These are phyloP conservation scores for Rotaria sp. DNA, from an alignment of 2,888 invertebrate genomes.

Conservation along the genomic window DNA sequence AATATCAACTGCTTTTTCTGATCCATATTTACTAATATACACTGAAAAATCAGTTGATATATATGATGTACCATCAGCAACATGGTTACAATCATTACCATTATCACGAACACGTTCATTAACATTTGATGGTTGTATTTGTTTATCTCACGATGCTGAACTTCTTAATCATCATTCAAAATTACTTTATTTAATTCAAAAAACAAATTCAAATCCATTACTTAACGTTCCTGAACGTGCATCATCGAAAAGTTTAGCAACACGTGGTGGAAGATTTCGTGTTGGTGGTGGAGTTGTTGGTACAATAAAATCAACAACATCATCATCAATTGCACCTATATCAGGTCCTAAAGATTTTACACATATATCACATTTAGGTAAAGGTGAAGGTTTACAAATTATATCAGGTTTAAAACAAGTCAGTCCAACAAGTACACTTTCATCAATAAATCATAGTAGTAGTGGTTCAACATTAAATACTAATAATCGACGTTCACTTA, in stretches of 20 bases:
- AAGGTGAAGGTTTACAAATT: conserved; percentile 26
- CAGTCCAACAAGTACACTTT: not conserved
- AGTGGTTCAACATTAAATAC: not conserved
- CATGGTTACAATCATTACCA: conserved; percentile 95
- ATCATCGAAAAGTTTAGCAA: conserved; percentile 17
- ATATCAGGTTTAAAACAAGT: conserved; percentile 29
- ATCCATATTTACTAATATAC: conserved; percentile 64
- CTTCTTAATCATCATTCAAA: not conserved
- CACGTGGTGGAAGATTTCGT: not conserved
- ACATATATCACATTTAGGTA: conserved; percentile 26
- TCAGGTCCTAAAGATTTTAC: conserved; percentile 28
- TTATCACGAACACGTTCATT: conserved; percentile 63
- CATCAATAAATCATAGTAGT: not conserved
- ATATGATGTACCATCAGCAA: conserved; percentile 83
- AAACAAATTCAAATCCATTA: not conserved
- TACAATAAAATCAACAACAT: not conserved
- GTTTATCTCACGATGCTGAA: not conserved
- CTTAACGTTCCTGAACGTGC: conserved; percentile 1
- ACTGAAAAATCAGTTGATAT: conserved; percentile 90
- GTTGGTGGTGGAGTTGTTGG: too few species aligned
- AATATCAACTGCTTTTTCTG: conserved; percentile 60
- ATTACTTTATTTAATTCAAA: conserved; percentile 1
- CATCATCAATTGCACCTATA: conserved; percentile 33
- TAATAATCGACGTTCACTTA: not conserved
- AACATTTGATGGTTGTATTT: not conserved